Conservation (phyloP, 1,140 invertebrate genomes). For the Dendrolimus kikuchii region DNA sequence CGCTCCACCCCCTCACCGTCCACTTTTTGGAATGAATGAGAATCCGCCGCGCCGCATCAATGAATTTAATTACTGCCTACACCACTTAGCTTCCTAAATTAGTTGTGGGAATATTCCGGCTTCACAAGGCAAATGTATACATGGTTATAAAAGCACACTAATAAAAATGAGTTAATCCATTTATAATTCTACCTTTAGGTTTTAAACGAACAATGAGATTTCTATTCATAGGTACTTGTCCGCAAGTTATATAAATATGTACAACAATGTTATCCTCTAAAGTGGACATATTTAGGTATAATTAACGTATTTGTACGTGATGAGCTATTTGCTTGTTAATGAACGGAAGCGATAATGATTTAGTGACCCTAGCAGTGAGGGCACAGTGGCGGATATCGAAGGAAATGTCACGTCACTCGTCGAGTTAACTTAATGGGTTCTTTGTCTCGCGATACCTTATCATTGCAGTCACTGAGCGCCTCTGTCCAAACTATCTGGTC, state of each 20-base stretch:
- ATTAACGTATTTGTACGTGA: slow-evolving; percentile 5
- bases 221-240: too few species aligned
- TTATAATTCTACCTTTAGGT: too few species aligned
- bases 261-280: too few species aligned
- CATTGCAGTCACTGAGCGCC: slow-evolving; percentile 22
- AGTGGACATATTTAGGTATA: neutral
- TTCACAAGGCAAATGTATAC: too few species aligned
- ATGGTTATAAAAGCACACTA: too few species aligned
- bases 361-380: slow-evolving; percentile 63
- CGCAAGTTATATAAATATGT: too few species aligned
- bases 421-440: slow-evolving; percentile 61
- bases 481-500: slow-evolving; percentile 16
- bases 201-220: too few species aligned
- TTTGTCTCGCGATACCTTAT: slow-evolving; percentile 67
- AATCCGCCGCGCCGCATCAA: slow-evolving; percentile 13
- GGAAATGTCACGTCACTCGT: slow-evolving; percentile 64
- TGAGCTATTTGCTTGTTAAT: slow-evolving; percentile 30
- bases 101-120: slow-evolving; percentile 9
- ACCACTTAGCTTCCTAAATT: slow-evolving; percentile 11
- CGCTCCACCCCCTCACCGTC: slow-evolving; percentile 50
- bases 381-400: slow-evolving; percentile 57
- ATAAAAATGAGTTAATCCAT: too few species aligned
- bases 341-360: slow-evolving; percentile 64
- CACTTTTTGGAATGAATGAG: slow-evolving; percentile 38
- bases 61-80: slow-evolving; percentile 18